Evolutionary conservation across 2,888 invertebrate genomes (phyloP).

Genomic region (Yponomeuta plumbellus): DNA sequence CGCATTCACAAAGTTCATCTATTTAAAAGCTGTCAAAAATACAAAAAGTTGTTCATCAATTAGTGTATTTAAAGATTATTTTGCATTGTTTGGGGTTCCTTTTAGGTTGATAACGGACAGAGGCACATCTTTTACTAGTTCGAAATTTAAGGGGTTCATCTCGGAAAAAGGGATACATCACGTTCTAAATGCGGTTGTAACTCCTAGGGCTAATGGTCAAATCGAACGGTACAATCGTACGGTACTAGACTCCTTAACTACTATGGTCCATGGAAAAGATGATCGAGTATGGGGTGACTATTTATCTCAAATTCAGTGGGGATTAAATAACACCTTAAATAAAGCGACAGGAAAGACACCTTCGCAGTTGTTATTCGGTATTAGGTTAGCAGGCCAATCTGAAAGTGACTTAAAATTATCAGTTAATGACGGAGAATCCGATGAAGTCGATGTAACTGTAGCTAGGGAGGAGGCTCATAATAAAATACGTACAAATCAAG

Average conservation of each 20-base stretch:
- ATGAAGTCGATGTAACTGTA: not conserved
- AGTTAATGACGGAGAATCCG: not conserved
- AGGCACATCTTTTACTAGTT: constrained; percentile 20
- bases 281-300: constrained; percentile 5
- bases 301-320: constrained; percentile 7
- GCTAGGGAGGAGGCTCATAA: constrained; percentile 10
- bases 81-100: constrained; percentile 21
- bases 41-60: constrained; percentile 22
- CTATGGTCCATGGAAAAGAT: constrained; percentile 16
- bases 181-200: constrained; percentile 16
- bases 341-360: constrained; percentile 23
- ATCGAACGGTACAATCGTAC: constrained; percentile 20
- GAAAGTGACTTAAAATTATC: not conserved
- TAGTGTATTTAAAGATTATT: constrained; percentile 17
- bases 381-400: constrained; percentile 8
- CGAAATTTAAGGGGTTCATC: constrained; percentile 17
- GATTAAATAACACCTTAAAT: constrained; percentile 10
- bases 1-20: constrained; percentile 23
- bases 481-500: constrained; percentile 6
- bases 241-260: constrained; percentile 12
- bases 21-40: constrained; percentile 21
- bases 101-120: constrained; percentile 19
- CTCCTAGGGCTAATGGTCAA: constrained; percentile 21
- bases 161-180: constrained; percentile 15
- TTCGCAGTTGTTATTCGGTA: constrained; percentile 35